phyloP scores from a whole-genome alignment of 1,140 invertebrate species.

The Holcopasites calliopsidis region DNA sequence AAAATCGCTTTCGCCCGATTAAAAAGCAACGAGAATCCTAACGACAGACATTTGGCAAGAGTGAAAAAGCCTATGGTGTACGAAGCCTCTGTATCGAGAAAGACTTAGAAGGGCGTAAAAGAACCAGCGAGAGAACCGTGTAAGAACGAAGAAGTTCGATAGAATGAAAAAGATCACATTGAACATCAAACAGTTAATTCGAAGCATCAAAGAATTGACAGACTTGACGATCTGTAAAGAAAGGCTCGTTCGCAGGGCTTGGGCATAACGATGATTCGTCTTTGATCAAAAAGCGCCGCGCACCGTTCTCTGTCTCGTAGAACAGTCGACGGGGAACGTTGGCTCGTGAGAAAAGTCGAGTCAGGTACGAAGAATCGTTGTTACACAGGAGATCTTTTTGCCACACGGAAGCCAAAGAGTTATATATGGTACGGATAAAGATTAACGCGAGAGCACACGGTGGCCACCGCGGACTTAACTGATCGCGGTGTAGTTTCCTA shows the following conservation, averaged over 20 bases:
- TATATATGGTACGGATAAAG: background rate
- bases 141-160: background rate
- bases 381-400: constrained; percentile 20
- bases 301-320: background rate
- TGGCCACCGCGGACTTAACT: no score
- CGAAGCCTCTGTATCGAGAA: background rate
- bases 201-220: constrained; percentile 47
- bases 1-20: background rate
- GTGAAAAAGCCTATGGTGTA: background rate
- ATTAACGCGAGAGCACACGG: constrained; percentile 5
- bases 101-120: background rate
- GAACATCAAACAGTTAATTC: constrained; percentile 29
- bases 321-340: background rate
- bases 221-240: constrained; percentile 6
- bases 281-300: background rate
- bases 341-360: constrained; percentile 11
- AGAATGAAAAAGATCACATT: constrained; percentile 22
- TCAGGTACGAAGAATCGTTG: constrained; percentile 63
- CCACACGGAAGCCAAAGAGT: constrained; percentile 10
- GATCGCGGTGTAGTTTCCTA: no score
- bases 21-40: background rate
- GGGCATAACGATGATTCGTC: no score
- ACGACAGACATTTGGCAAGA: constrained; percentile 1
- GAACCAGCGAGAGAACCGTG: background rate
- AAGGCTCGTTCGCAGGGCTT: background rate